These are phyloP conservation scores for Aphelinus certus DNA, from an alignment of 1,140 invertebrate species.

Conservation along the genomic window DNA sequence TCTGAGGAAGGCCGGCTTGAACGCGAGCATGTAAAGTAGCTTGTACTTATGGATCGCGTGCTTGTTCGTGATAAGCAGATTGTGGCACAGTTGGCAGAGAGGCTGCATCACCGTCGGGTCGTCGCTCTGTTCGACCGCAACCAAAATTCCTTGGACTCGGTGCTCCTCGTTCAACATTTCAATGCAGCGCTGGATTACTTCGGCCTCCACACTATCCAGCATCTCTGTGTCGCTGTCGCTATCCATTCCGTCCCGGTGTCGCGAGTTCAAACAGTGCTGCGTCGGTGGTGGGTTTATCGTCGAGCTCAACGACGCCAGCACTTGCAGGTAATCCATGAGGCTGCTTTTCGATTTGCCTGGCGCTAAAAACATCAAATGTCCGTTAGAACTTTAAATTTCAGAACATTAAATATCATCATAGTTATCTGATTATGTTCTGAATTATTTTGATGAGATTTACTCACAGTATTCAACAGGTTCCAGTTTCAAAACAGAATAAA, in stretches of 20 bases:
- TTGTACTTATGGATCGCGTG: constrained; percentile 83
- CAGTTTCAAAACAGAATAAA: constrained; percentile 73
- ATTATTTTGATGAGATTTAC: constrained; percentile 42
- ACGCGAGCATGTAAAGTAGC: constrained; percentile 85
- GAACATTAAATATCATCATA: no score
- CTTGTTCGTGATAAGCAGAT: constrained; percentile 79
- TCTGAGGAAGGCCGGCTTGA: constrained; percentile 84
- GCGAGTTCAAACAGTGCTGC: constrained; percentile 3
- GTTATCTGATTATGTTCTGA: no score
- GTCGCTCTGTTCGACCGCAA: constrained; percentile 70
- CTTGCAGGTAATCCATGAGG: constrained; percentile 59
- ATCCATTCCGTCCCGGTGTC: constrained; percentile 50
- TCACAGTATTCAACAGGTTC: constrained; percentile 74
- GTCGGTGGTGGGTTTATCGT: constrained; percentile 45
- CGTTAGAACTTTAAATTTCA: no score
- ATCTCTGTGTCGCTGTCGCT: constrained; percentile 56
- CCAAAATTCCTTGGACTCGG: constrained; percentile 71
- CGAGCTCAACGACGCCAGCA: constrained; percentile 58
- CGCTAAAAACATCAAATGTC: constrained; percentile 33
- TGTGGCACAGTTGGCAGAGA: constrained; percentile 81
- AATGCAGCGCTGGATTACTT: constrained; percentile 66
- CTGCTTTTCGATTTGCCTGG: constrained; percentile 46
- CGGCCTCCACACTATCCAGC: constrained; percentile 58
- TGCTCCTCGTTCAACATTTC: constrained; percentile 74
- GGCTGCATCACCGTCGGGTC: constrained; percentile 70